Conservation (phyloP, 1,140 invertebrate genomes). For the Asobara japonica region DNA sequence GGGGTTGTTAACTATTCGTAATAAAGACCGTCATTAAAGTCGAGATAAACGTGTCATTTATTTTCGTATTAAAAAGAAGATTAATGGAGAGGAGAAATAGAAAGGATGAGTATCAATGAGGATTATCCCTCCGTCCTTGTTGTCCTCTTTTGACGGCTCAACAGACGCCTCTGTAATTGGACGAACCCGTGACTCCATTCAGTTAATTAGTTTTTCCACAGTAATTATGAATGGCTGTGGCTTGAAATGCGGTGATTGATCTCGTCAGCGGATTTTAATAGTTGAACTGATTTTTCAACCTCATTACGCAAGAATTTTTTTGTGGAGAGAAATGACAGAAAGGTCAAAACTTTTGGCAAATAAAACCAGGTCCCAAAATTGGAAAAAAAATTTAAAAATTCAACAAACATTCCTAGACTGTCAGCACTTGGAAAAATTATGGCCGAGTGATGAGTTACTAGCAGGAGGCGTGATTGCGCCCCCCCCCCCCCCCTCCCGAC, state of each 20-base stretch:
- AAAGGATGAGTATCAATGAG: neutral
- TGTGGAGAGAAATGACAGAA: no score
- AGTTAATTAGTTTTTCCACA: neutral
- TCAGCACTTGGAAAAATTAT: no score
- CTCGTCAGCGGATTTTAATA: neutral
- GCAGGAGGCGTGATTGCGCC: no score
- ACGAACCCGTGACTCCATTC: neutral
- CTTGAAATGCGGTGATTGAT: neutral
- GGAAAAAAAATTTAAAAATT: no score
- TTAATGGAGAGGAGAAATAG: neutral
- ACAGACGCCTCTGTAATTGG: neutral
- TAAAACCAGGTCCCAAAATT: no score
- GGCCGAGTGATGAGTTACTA: no score
- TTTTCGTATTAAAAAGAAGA: neutral
- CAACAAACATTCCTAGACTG: no score
- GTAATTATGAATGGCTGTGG: neutral
- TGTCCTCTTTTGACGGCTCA: neutral
- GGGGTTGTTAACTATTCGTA: neutral
- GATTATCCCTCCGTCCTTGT: neutral
- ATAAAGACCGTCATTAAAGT: neutral
- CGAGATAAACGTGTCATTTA: constrained; percentile 10
- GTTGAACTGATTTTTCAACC: neutral
- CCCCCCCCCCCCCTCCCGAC: no score
- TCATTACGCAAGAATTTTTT: no score
- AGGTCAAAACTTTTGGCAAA: no score